A percentile compares a stretch with the other conserved stretches of the same genome.
These are phyloP conservation scores for Lasioglossum albipes DNA, from an alignment of 1,140 invertebrate genomes.

Conservation along the genomic window DNA sequence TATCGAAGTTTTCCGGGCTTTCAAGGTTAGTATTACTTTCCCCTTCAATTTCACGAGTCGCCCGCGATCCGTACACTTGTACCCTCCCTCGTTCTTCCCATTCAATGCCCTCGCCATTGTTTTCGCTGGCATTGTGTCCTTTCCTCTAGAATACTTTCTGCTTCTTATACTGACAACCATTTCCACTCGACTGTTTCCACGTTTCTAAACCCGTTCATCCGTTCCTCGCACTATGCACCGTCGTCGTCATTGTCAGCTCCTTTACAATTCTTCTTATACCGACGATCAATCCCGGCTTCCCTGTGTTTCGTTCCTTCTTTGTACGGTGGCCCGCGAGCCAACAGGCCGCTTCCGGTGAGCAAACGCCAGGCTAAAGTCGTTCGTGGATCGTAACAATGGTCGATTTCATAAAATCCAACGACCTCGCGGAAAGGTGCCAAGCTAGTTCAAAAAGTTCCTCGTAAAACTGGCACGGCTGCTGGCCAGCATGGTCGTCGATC, in stretches of 20 bases:
- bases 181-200: too few species aligned
- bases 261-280: not conserved
- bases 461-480: constrained; percentile 42
- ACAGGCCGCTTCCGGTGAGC: not conserved
- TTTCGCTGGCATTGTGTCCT: too few species aligned
- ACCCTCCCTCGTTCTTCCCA: too few species aligned
- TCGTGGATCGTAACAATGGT: constrained; percentile 49
- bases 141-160: too few species aligned
- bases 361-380: not conserved
- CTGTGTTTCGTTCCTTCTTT: not conserved
- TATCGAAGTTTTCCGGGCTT: not conserved
- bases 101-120: too few species aligned
- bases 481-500: constrained; percentile 20
- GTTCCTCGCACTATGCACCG: not conserved
- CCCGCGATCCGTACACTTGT: not conserved
- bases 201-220: too few species aligned
- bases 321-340: not conserved
- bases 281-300: not conserved
- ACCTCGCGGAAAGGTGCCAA: constrained; percentile 23
- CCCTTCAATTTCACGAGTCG: not conserved
- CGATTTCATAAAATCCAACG: constrained; percentile 62
- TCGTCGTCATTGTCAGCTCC: not conserved
- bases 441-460: constrained; percentile 39
- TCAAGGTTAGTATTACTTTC: not conserved
- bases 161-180: too few species aligned